Conservation (phyloP, 2,113 vertebrate species). For the Paraplagusia blochii region DNA sequence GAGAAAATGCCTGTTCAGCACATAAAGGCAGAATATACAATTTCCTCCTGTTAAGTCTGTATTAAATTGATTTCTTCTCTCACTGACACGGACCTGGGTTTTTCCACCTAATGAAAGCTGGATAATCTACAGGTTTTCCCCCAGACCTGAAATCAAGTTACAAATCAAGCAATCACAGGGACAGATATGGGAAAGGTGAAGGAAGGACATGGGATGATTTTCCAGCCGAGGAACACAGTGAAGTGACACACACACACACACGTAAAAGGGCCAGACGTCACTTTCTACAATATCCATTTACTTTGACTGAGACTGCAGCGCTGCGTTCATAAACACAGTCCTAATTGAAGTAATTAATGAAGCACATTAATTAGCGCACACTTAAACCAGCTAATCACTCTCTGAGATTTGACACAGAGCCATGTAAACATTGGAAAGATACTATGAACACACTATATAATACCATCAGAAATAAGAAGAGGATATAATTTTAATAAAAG, state of each 20-base stretch:
- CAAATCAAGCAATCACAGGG: slow-evolving; percentile 74
- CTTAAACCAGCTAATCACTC: slow-evolving; percentile 47
- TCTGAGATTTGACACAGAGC: slow-evolving; percentile 36
- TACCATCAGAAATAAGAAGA: background rate
- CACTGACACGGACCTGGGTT: slow-evolving; percentile 75
- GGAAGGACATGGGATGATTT: slow-evolving; percentile 68
- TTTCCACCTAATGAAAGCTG: slow-evolving; percentile 74
- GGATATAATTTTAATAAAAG: background rate
- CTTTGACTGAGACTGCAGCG: slow-evolving; percentile 10
- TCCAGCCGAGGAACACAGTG: slow-evolving; percentile 67
- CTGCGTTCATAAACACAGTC: slow-evolving; percentile 36
- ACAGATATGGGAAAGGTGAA: slow-evolving; percentile 69
- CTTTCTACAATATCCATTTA: slow-evolving; percentile 31
- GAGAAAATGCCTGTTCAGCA: slow-evolving; percentile 81
- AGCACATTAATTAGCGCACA: slow-evolving; percentile 48
- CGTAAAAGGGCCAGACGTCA: slow-evolving; percentile 17
- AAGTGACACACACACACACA: slow-evolving; percentile 43
- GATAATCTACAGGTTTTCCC: slow-evolving; percentile 80
- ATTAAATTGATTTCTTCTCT: slow-evolving; percentile 86
- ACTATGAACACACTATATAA: slow-evolving; percentile 3
- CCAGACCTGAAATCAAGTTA: slow-evolving; percentile 78
- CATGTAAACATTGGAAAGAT: slow-evolving; percentile 4
- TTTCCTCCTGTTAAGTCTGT: slow-evolving; percentile 83
- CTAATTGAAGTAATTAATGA: slow-evolving; percentile 57
- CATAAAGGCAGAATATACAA: slow-evolving; percentile 82